A percentile compares a stretch with the other conserved stretches of the same genome.
Conservation (phyloP, 2,797 vertebrate species). For the Cossypha heuglini region DNA sequence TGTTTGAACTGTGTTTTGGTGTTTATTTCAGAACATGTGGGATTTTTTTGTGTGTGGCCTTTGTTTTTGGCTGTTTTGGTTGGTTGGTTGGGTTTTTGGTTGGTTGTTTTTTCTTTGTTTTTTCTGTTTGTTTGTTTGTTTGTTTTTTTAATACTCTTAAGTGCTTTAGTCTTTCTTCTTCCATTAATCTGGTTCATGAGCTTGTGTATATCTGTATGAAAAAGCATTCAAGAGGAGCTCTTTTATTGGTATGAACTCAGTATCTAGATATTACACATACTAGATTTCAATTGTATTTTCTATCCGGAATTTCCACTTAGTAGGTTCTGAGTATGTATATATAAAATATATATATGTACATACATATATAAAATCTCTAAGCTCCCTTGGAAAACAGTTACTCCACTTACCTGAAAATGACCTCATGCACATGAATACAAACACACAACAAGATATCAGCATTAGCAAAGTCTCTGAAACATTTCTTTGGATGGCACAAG, state of each 20-base stretch:
- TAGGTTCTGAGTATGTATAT: neutral
- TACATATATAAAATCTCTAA: neutral
- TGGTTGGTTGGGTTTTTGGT: neutral
- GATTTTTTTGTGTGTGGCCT: neutral
- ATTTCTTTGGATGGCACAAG: neutral
- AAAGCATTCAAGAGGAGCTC: neutral
- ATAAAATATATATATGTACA: neutral
- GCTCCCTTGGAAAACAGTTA: neutral
- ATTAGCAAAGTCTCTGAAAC: neutral
- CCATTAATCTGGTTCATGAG: neutral
- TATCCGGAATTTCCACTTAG: neutral
- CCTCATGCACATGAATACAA: neutral
- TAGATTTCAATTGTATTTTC: neutral
- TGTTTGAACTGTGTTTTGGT: neutral
- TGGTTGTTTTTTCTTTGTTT: neutral
- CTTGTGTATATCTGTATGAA: neutral
- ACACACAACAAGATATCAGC: neutral
- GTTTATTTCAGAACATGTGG: neutral
- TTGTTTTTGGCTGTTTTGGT: neutral
- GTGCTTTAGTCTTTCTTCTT: neutral
- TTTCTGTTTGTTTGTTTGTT: no score
- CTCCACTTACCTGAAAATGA: neutral
- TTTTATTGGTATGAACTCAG: neutral
- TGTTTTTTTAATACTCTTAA: rapidly evolving
- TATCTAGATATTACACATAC: neutral